A percentile compares a stretch with the other conserved stretches of the same genome.
phyloP scores from a whole-genome alignment of 2,113 vertebrate genomes.

The Fulmarus glacialis region DNA sequence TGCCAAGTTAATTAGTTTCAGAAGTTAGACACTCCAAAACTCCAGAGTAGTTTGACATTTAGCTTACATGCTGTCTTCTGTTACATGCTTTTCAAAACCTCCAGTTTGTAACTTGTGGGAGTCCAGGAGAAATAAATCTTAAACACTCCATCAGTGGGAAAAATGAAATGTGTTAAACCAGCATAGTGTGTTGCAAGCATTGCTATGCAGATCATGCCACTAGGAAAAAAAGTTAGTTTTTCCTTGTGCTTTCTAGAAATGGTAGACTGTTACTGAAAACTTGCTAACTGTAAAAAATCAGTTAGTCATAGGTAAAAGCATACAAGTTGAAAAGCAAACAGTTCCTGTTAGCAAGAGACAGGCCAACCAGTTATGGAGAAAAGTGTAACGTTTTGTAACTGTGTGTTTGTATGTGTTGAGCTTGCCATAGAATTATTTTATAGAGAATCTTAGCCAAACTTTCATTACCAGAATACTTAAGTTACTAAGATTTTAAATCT shows the following conservation, averaged over 20 bases:
- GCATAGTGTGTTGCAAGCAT: neutral
- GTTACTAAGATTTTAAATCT: neutral
- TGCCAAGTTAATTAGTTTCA: slow-evolving; percentile 17
- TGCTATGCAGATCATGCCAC: neutral
- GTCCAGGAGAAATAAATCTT: neutral
- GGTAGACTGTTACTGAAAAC: neutral
- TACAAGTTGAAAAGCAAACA: neutral
- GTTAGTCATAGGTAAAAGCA: neutral
- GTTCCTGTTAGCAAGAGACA: neutral
- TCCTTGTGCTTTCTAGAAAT: neutral
- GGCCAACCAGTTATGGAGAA: neutral
- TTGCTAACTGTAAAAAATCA: neutral
- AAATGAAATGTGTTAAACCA: neutral
- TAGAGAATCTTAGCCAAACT: neutral
- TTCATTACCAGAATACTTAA: neutral
- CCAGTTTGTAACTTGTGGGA: neutral
- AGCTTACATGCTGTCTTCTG: neutral
- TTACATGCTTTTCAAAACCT: neutral
- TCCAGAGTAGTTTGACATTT: neutral
- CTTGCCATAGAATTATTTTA: neutral
- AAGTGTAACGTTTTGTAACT: neutral
- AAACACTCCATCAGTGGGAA: neutral
- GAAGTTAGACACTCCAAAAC: neutral
- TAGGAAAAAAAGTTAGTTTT: neutral
- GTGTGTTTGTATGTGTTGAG: neutral